phyloP scores from a whole-genome alignment of 2,888 invertebrate species.

The Ctena decussata region DNA sequence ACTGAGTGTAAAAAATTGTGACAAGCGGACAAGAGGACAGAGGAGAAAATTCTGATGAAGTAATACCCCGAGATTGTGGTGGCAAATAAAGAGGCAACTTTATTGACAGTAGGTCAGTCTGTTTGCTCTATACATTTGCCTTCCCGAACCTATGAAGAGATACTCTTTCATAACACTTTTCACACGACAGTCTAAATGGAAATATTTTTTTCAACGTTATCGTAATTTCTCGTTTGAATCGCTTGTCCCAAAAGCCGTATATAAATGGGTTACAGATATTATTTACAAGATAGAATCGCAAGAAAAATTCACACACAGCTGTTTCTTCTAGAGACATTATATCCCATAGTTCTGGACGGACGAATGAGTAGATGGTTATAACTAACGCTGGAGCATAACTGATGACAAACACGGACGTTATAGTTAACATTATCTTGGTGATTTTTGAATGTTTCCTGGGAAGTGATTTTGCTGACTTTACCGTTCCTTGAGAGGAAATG shows the following conservation, averaged over 20 bases:
- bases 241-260: conserved; percentile 68
- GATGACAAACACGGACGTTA: conserved; percentile 64
- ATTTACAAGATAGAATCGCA: conserved; percentile 64
- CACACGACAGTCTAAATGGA: background rate
- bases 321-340: conserved; percentile 31
- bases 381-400: conserved; percentile 65
- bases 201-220: conserved; percentile 40
- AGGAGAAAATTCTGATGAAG: too few relatives aligned
- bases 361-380: conserved; percentile 49
- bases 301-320: conserved; percentile 50
- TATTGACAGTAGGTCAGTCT: too few relatives aligned
- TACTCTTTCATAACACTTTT: background rate
- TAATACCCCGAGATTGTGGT: too few relatives aligned
- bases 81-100: too few relatives aligned
- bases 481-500: background rate
- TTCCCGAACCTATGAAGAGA: background rate
- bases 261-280: conserved; percentile 71
- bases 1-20: too few relatives aligned
- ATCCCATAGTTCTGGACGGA: conserved; percentile 59
- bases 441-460: conserved; percentile 57
- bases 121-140: background rate
- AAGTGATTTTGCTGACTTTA: background rate
- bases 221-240: conserved; percentile 60
- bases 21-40: too few relatives aligned
- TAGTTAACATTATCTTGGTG: conserved; percentile 67